A percentile compares a stretch with the other conserved stretches of the same genome.
Conservation (phyloP, 2,888 invertebrate genomes). For the Polydrusus pterygomalis region DNA sequence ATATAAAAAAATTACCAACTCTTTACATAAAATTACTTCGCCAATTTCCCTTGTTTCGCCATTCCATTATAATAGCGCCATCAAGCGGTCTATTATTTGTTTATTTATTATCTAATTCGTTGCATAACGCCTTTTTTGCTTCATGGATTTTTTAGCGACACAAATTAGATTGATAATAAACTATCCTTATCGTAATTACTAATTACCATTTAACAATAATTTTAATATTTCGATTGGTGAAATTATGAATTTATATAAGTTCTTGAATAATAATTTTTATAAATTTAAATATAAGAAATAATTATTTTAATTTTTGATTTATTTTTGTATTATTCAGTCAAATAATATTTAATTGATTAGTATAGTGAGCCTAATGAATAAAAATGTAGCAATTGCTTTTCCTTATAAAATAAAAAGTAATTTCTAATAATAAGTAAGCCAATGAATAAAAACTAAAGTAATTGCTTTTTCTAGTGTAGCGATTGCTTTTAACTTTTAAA, state of each 20-base stretch:
- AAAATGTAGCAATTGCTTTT: no score
- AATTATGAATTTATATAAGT: constrained; percentile 25
- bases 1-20: neutral
- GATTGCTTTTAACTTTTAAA: no score
- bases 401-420: no score
- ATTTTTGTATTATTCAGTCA: no score
- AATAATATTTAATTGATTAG: no score
- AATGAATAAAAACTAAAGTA: no score
- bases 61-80: constrained; percentile 3
- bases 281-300: constrained; percentile 16
- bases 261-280: constrained; percentile 7
- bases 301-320: neutral
- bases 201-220: constrained; percentile 4
- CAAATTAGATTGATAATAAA: constrained; percentile 1
- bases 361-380: no score
- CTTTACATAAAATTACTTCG: constrained; percentile 15
- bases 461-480: no score
- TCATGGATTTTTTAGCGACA: constrained; percentile 24
- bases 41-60: constrained; percentile 9
- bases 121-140: constrained; percentile 9
- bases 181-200: neutral
- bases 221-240: constrained; percentile 16
- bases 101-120: constrained; percentile 18
- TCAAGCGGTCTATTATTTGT: neutral
- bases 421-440: no score